Base-by-base conservation (phyloP, 2,797 vertebrate genomes). In the Eulemur coronatus region DNA sequence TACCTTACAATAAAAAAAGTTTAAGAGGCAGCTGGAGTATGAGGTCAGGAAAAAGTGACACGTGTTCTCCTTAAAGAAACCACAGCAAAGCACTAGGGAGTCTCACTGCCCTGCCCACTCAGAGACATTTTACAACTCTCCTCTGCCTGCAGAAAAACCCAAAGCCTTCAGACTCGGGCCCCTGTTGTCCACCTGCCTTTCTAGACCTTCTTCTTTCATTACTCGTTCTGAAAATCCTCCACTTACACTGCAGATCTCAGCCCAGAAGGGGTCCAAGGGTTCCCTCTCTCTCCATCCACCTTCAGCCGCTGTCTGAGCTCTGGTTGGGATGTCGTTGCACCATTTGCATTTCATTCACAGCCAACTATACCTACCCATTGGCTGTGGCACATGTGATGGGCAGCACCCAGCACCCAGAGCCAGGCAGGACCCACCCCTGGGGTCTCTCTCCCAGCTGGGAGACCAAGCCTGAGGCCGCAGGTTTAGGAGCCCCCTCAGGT, bases 291-390 rank as follows among this genome's bases (percentile, higher is more conserved):
- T 69, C 63, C 28, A 33, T 8, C n/a, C 13, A 8, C 35, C 65
- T 24, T 35, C 61, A 22, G 33, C 57, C 10, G 0, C 63, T n/a
- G 63, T n/a, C 33, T 22, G 28, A 52, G 46, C 22, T 48, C 70
- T 8, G 13, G 24, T 7, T 18, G 72, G 33, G 57, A 28, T 76
- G 9, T 28, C 33, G 22, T 7, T 61, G 86, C 72, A 50, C 38
- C 5, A 8, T 38, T 5, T 28, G 33, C 3, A 7, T 61, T 38
- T 55, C 24, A 14, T 7, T 17, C 4, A 48, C 33, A 61, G 59
- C 43, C 41, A 28, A 46, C 41, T 10, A 61, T 0, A 0, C 14
- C 57, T 0, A 0, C 14, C 57, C 85, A 7, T 59, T 2, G 6
- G 20, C 69, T n/a, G 48, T 22, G 38, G 26, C 26, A 12, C 9